Evolutionary conservation across 2,113 vertebrate genomes (phyloP).

Genomic region (Chrysochloris asiatica): DNA sequence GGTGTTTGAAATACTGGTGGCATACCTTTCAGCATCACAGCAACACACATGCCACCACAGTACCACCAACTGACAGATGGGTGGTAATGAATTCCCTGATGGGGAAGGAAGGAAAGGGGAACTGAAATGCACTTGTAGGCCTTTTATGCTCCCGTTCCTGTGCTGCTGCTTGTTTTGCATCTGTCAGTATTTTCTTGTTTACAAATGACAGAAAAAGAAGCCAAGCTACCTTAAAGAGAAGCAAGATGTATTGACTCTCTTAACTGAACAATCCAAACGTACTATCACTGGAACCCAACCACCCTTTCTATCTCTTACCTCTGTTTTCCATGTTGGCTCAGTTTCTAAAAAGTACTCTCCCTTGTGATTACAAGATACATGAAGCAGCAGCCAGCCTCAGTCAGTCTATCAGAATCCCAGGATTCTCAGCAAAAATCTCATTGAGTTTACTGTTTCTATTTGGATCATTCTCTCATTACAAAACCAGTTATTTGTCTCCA

Average conservation of each 20-base stretch:
- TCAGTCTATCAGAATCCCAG: neutral
- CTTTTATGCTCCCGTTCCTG: neutral
- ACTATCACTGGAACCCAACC: neutral
- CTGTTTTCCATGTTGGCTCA: neutral
- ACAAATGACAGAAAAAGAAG: neutral
- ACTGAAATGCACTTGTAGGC: neutral
- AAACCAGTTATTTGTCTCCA: neutral
- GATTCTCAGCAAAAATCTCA: neutral
- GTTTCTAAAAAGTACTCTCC: neutral
- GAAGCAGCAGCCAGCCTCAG: neutral
- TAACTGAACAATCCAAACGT: neutral
- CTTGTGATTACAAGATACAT: neutral
- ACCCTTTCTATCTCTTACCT: neutral
- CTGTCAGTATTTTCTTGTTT: neutral
- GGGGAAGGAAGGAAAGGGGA: neutral
- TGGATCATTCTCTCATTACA: neutral
- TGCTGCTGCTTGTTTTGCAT: neutral
- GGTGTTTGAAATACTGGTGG: neutral
- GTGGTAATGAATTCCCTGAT: no score
- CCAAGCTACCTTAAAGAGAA: neutral
- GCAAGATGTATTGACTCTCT: neutral
- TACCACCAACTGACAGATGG: no score
- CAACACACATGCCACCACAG: no score
- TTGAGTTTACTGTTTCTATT: neutral
- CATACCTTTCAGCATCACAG: neutral